Evolutionary conservation across 2,113 vertebrate species (phyloP).

Genomic region (Onychostoma macrolepis): DNA sequence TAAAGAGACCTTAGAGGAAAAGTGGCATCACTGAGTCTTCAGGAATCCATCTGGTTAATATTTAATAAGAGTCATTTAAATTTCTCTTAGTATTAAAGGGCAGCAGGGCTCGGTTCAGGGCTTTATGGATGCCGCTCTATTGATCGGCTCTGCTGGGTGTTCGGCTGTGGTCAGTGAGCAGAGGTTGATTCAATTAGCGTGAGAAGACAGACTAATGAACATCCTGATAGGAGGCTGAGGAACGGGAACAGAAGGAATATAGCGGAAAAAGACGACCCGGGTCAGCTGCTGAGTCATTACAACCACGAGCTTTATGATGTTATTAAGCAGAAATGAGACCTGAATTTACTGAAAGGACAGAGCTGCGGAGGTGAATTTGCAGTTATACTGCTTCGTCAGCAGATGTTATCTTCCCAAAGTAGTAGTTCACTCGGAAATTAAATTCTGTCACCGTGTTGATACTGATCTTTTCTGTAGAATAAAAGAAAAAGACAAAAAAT

Average conservation of each 20-base stretch:
- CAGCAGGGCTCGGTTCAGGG: conserved; percentile 14
- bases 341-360: not conserved
- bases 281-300: conserved; percentile 3
- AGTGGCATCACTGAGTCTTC: not conserved
- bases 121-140: not conserved
- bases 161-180: conserved; percentile 24
- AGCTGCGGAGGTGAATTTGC: not conserved
- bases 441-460: not conserved
- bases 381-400: not conserved
- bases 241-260: not conserved
- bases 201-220: conserved; percentile 41
- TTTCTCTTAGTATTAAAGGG: conserved; percentile 34
- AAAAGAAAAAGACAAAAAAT: not conserved
- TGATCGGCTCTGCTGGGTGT: conserved; percentile 36
- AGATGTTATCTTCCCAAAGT: not conserved
- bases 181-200: conserved; percentile 45
- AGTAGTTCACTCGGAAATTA: not conserved
- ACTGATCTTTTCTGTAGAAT: not conserved
- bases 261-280: not conserved
- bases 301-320: not conserved
- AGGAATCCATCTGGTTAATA: conserved; percentile 15
- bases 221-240: conserved; percentile 34
- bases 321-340: not conserved
- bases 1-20: not conserved
- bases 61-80: conserved; percentile 38